Conservation (phyloP, 2,113 vertebrate genomes). For the Sus scrofa region DNA sequence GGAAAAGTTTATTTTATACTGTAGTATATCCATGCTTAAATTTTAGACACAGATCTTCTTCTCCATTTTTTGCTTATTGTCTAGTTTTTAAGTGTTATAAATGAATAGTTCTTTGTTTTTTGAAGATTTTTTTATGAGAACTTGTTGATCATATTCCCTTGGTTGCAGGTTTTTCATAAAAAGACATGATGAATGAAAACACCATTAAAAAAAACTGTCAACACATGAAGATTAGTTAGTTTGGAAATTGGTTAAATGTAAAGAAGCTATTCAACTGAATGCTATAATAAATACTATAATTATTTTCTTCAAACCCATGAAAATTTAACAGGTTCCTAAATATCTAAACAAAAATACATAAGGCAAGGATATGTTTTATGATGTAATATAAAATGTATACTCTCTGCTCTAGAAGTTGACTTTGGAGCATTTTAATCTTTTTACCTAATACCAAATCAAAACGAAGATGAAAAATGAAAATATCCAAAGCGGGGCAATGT, state of each 20-base stretch:
- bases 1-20: not conserved
- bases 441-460: constrained; percentile 48
- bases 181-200: not conserved
- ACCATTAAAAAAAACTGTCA: not conserved
- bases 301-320: not conserved
- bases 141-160: not conserved
- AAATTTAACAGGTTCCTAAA: not conserved
- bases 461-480: constrained; percentile 26
- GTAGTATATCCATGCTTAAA: not conserved
- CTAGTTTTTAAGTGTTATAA: not conserved
- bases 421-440: constrained; percentile 14
- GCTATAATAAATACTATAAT: not conserved
- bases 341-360: not conserved
- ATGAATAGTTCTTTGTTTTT: not conserved
- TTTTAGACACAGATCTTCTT: not conserved
- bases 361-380: not conserved
- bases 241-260: constrained; percentile 23
- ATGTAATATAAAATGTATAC: not conserved
- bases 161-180: not conserved
- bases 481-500: not conserved
- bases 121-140: not conserved
- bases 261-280: not conserved
- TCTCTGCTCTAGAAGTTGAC: not conserved
- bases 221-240: not conserved
- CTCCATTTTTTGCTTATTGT: not conserved